Percentiles rank a stretch among this genome's conserved stretches.
Conservation (phyloP, 2,797 vertebrate genomes). For the Leptoclinus maculatus region DNA sequence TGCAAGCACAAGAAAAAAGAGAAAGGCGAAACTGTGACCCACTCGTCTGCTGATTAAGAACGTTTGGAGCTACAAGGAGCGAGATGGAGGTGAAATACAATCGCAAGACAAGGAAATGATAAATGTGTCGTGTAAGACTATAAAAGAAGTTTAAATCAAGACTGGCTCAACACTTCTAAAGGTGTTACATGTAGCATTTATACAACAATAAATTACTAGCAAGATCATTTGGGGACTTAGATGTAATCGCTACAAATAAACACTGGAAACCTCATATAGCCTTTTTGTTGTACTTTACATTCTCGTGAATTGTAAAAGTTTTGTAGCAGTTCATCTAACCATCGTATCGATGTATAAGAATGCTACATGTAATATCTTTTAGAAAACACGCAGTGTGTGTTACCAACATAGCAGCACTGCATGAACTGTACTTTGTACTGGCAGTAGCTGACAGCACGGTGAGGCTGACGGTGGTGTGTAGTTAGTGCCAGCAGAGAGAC, state of each 20-base stretch:
- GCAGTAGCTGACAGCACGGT: neutral
- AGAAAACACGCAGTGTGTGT: neutral
- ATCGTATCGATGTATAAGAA: neutral
- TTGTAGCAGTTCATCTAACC: neutral
- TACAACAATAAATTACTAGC: neutral
- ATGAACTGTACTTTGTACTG: slow-evolving; percentile 1
- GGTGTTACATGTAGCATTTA: slow-evolving; percentile 5
- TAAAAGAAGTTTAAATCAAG: slow-evolving; percentile 4
- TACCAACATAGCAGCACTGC: neutral
- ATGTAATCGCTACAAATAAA: slow-evolving; percentile 10
- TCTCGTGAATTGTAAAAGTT: neutral
- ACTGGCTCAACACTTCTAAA: neutral
- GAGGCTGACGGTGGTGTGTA: slow-evolving; percentile 9
- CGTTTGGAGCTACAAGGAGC: neutral
- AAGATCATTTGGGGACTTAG: neutral
- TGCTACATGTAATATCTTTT: neutral
- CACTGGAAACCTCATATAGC: neutral
- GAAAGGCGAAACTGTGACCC: neutral
- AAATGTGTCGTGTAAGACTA: neutral
- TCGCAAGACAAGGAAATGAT: neutral
- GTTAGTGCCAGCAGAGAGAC: slow-evolving; percentile 15
- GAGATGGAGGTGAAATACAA: neutral
- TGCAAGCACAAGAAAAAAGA: slow-evolving; percentile 6
- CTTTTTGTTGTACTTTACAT: neutral
- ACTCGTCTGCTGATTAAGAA: neutral